phyloP scores from a whole-genome alignment of 2,113 vertebrate species.

The Phaethornis superciliosus region DNA sequence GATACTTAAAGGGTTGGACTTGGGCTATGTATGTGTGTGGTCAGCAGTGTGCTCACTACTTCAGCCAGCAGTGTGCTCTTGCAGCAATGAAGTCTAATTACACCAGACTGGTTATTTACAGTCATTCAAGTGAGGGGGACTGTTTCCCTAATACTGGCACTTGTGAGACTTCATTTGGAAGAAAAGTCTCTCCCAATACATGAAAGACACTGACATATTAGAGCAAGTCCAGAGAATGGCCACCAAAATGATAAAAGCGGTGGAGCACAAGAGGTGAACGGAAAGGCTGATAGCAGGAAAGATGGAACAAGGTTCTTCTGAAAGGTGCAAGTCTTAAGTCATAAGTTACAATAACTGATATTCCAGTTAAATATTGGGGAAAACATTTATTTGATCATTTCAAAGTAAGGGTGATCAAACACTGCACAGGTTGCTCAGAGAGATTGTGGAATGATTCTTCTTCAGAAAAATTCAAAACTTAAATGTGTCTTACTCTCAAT shows the following conservation, averaged over 20 bases:
- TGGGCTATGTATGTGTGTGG: background rate
- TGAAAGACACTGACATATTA: background rate
- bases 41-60: background rate
- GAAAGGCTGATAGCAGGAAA: background rate
- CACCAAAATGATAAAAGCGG: background rate
- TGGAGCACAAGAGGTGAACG: background rate
- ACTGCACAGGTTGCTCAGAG: background rate
- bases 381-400: background rate
- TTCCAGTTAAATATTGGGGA: background rate
- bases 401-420: background rate
- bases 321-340: background rate
- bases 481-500: background rate
- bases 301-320: background rate
- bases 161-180: background rate
- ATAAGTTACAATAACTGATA: background rate
- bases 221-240: background rate
- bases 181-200: background rate
- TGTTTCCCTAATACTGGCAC: fast-evolving
- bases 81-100: background rate
- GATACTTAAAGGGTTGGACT: background rate
- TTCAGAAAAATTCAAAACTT: background rate
- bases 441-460: background rate
- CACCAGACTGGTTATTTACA: background rate
- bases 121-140: background rate
- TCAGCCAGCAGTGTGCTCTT: background rate